A percentile compares a stretch with the other conserved stretches of the same genome.
phyloP scores from a whole-genome alignment of 2,888 invertebrate species.

The Agrenia bidenticulata region DNA sequence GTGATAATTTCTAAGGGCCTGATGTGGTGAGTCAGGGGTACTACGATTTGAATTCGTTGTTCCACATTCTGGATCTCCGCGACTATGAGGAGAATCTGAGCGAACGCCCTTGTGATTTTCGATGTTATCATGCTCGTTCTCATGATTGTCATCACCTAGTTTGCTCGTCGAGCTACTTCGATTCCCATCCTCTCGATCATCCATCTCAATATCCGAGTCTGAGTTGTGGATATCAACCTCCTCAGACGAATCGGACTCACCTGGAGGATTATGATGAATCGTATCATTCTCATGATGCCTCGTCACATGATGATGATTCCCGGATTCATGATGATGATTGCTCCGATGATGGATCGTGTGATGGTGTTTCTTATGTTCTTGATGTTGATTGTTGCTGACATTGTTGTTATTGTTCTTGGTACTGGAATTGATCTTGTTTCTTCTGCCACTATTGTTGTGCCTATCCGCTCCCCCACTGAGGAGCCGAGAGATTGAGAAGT shows the following conservation, averaged over 20 bases:
- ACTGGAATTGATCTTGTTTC: conserved; percentile 12
- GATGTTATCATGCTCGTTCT: conserved; percentile 6
- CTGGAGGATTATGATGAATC: conserved; percentile 34
- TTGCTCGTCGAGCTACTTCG: conserved; percentile 1
- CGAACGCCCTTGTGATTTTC: not conserved
- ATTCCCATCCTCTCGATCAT: conserved; percentile 22
- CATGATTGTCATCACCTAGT: conserved; percentile 17
- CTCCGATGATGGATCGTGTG: conserved; percentile 40
- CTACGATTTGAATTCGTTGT: conserved; percentile 32
- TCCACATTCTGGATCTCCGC: conserved; percentile 23
- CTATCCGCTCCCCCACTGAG: conserved; percentile 46
- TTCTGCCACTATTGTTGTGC: not conserved
- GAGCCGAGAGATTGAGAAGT: conserved; percentile 53
- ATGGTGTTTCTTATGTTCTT: conserved; percentile 8
- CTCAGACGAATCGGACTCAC: conserved; percentile 29
- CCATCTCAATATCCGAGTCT: conserved; percentile 45
- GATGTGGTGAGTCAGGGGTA: conserved; percentile 40
- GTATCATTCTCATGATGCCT: conserved; percentile 19
- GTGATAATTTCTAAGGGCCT: conserved; percentile 25
- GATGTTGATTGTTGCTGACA: conserved; percentile 21
- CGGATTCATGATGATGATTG: conserved; percentile 22
- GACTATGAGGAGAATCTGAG: conserved; percentile 1
- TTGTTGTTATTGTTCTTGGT: conserved; percentile 5
- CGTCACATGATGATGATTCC: not conserved
- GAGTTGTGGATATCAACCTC: conserved; percentile 44